Percentiles rank a stretch among this genome's conserved stretches.
Conservation (phyloP, 2,797 vertebrate genomes). For the Poecilia gillii region DNA sequence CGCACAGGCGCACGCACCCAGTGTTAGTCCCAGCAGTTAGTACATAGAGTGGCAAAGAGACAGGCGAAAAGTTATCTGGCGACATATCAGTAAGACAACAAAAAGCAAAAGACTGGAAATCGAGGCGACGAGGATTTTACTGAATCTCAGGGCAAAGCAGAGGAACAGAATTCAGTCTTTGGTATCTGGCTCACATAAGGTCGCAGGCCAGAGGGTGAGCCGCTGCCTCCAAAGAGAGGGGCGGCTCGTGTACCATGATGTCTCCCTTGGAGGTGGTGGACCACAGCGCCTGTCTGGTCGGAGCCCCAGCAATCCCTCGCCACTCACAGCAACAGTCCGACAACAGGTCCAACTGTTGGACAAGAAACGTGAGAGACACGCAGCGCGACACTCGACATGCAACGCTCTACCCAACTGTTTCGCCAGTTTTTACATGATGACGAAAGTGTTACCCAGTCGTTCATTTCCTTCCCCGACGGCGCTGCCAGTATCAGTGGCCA, state of each 20-base stretch:
- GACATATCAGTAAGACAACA: not conserved
- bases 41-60: constrained; percentile 18
- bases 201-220: constrained; percentile 84
- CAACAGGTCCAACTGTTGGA: constrained; percentile 86
- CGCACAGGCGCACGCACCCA: constrained; percentile 61
- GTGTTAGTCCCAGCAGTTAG: constrained; percentile 42
- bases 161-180: not conserved
- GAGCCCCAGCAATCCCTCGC: constrained; percentile 84
- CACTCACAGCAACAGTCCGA: constrained; percentile 90
- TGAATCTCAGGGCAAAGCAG: constrained; percentile 10
- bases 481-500: constrained; percentile 93
- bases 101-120: constrained; percentile 4
- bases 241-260: constrained; percentile 93
- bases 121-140: not conserved
- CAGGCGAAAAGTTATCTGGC: constrained; percentile 2
- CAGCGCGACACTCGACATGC: not conserved
- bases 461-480: constrained; percentile 89
- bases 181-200: constrained; percentile 87
- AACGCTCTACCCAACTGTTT: not conserved
- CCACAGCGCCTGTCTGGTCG: constrained; percentile 92
- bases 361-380: not conserved
- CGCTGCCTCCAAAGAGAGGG: constrained; percentile 84
- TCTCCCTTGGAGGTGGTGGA: constrained; percentile 94
- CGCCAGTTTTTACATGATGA: not conserved
- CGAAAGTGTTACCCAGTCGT: constrained; percentile 86